Conservation (phyloP, 2,888 invertebrate species). For the Liposcelis brunnea region DNA sequence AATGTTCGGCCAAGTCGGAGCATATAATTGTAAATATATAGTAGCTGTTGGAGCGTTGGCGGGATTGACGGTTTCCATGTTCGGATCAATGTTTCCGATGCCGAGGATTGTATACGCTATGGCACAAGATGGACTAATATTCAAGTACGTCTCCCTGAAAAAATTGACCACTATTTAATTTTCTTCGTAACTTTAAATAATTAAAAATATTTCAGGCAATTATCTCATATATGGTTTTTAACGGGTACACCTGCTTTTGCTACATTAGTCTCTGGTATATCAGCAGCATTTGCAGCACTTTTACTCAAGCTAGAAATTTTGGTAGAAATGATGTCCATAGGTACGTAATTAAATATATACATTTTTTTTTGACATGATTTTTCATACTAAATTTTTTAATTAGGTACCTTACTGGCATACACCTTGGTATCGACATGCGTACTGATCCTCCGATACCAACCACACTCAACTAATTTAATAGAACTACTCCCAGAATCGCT, state of each 20-base stretch:
- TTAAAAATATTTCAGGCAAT: conserved; percentile 34
- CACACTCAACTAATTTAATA: conserved; percentile 69
- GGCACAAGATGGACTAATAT: conserved; percentile 87
- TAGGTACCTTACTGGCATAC: conserved; percentile 81
- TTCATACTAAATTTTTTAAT: too few relatives aligned
- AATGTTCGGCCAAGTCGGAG: conserved; percentile 78
- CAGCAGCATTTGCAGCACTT: conserved; percentile 67
- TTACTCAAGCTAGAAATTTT: conserved; percentile 70
- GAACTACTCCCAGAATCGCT: conserved; percentile 74
- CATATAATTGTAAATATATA: conserved; percentile 70
- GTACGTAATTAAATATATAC: too few relatives aligned
- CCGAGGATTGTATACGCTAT: conserved; percentile 85
- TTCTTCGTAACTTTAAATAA: too few relatives aligned
- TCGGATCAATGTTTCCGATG: conserved; percentile 95
- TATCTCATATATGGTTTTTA: conserved; percentile 57
- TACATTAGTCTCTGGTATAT: conserved; percentile 63
- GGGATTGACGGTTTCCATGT: conserved; percentile 81
- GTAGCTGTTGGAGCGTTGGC: conserved; percentile 88
- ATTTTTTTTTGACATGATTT: too few relatives aligned
- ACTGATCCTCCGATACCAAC: conserved; percentile 75
- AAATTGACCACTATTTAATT: too few relatives aligned
- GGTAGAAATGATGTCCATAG: conserved; percentile 95
- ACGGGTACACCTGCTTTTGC: conserved; percentile 80
- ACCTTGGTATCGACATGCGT: conserved; percentile 85
- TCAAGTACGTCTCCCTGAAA: too few relatives aligned